phyloP scores from a whole-genome alignment of 2,113 vertebrate species.

The Pristiophorus japonicus region DNA sequence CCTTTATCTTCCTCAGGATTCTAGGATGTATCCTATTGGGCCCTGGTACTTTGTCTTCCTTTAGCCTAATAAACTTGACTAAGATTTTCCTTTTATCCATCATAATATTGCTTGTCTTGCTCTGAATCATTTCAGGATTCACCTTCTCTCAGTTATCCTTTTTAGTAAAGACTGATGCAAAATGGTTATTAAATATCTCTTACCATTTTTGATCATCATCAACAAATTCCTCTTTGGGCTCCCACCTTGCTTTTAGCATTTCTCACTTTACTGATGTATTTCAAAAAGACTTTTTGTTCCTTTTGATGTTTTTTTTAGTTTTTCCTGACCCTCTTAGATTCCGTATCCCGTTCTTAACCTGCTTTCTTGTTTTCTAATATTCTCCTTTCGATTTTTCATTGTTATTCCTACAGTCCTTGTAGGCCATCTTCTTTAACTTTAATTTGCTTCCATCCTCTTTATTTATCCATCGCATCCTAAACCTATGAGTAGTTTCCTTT shows the following conservation, averaged over 20 bases:
- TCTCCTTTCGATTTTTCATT: too few relatives aligned
- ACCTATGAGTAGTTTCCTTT: too few relatives aligned
- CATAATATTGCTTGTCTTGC: neutral
- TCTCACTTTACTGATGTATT: too few relatives aligned
- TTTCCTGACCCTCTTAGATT: neutral
- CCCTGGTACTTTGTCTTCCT: neutral
- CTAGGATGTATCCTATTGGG: neutral
- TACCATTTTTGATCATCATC: neutral
- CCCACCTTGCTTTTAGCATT: too few relatives aligned
- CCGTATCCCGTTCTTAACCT: neutral
- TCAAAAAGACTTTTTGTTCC: too few relatives aligned
- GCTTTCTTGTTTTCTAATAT: too few relatives aligned
- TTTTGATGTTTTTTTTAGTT: neutral
- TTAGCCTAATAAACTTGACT: neutral
- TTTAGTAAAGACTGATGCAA: neutral
- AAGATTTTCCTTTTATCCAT: neutral
- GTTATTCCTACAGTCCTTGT: too few relatives aligned
- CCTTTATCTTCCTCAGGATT: neutral
- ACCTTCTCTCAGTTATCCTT: neutral
- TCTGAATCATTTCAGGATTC: neutral
- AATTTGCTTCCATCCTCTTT: too few relatives aligned
- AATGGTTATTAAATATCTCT: too few relatives aligned
- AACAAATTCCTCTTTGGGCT: too few relatives aligned
- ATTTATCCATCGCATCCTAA: too few relatives aligned
- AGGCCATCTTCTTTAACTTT: too few relatives aligned